A percentile compares a stretch with the other conserved stretches of the same genome.
These are phyloP conservation scores for Sycophila sp. DNA, from an alignment of 1,140 invertebrate species.

Conservation along the genomic window DNA sequence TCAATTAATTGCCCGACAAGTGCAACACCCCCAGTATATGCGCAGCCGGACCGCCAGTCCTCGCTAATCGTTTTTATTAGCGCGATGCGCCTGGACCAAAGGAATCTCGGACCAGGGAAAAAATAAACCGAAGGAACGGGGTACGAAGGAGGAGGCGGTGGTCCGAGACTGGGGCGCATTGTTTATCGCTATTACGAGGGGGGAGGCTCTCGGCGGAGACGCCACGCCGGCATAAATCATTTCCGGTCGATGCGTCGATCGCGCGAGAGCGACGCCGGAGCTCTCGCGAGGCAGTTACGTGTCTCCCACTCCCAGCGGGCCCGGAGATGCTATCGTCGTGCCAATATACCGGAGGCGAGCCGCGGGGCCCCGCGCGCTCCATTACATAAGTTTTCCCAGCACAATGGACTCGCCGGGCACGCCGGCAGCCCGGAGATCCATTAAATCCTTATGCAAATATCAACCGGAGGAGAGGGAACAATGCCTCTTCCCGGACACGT, in stretches of 20 bases:
- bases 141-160: background rate
- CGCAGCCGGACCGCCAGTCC: too few species aligned
- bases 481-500: slow-evolving; percentile 40
- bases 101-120: background rate
- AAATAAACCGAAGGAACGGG: background rate
- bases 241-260: slow-evolving; percentile 34
- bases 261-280: background rate
- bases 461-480: slow-evolving; percentile 41
- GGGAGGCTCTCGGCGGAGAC: background rate
- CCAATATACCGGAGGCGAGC: background rate
- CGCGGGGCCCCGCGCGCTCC: background rate
- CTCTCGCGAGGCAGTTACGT: slow-evolving; percentile 43
- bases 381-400: slow-evolving; percentile 53
- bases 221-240: slow-evolving; percentile 15
- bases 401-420: slow-evolving; percentile 27
- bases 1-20: background rate
- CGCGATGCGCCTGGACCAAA: background rate
- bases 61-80: slow-evolving; percentile 29
- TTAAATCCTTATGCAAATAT: slow-evolving; percentile 58
- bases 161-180: background rate
- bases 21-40: background rate
- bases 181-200: slow-evolving; percentile 16
- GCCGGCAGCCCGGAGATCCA: slow-evolving; percentile 45
- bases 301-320: slow-evolving; percentile 8
- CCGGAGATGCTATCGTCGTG: slow-evolving; percentile 50